These are phyloP conservation scores for Tarsius wallacei DNA, from an alignment of 2,797 vertebrate genomes.

Conservation along the genomic window DNA sequence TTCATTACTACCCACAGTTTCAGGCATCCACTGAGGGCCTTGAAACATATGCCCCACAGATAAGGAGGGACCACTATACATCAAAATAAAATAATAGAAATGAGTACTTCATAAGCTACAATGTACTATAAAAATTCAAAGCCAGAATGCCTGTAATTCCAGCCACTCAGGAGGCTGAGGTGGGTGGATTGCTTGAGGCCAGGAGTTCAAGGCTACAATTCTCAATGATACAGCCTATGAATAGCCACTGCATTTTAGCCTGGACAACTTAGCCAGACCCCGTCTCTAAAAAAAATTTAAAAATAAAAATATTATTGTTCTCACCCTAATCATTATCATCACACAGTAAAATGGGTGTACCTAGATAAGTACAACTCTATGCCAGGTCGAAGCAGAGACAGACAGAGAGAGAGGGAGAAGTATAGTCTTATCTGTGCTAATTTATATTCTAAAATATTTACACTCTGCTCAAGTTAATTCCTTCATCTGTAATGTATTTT, in stretches of 20 bases:
- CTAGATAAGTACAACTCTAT: not conserved
- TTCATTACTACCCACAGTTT: not conserved
- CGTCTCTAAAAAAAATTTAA: not conserved
- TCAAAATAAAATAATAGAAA: not conserved
- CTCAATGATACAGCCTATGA: not conserved
- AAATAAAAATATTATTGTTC: not conserved
- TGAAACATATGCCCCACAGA: not conserved
- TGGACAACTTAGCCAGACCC: not conserved
- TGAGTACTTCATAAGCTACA: not conserved
- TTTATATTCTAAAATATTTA: slow-evolving; percentile 55
- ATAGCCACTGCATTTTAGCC: not conserved
- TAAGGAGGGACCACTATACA: not conserved
- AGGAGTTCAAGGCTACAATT: not conserved
- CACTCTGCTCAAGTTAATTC: not conserved
- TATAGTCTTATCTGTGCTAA: not conserved
- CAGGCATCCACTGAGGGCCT: not conserved
- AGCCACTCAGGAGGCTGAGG: not conserved
- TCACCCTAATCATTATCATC: not conserved
- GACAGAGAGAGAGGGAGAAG: not conserved
- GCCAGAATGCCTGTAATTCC: not conserved
- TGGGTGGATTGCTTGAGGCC: not conserved
- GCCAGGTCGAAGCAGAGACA: not conserved
- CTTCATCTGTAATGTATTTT: slow-evolving; percentile 21
- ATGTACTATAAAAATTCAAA: not conserved
- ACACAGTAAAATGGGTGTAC: not conserved